phyloP scores from a whole-genome alignment of 2,888 invertebrate species.

The Bedellia somnulentella region DNA sequence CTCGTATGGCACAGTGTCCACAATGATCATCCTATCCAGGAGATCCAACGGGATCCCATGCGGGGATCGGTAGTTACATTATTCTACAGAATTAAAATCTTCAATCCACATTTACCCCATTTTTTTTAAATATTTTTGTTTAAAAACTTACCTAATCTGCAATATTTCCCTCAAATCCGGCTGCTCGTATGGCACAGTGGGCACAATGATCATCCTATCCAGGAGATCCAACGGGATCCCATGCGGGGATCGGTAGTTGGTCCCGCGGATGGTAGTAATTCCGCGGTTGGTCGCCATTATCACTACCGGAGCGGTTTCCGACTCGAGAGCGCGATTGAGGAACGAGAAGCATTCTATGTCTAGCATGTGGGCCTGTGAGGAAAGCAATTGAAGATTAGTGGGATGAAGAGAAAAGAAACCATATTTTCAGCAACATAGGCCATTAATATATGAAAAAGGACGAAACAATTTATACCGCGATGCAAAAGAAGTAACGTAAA shows the following conservation, averaged over 20 bases:
- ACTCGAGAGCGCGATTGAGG: slow-evolving; percentile 94
- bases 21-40: slow-evolving; percentile 89
- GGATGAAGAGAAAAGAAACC: not conserved
- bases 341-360: slow-evolving; percentile 99
- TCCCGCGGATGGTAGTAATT: slow-evolving; percentile 93
- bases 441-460: no score
- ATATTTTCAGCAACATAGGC: not conserved
- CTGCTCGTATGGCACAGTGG: slow-evolving; percentile 85
- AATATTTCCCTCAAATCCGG: slow-evolving; percentile 90
- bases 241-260: slow-evolving; percentile 91
- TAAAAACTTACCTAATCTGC: slow-evolving; percentile 70
- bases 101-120: no score
- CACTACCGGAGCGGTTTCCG: slow-evolving; percentile 95
- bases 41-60: no score
- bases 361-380: slow-evolving; percentile 84
- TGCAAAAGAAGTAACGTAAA: no score
- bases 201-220: slow-evolving; percentile 90
- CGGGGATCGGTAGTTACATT: no score
- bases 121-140: no score
- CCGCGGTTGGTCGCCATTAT: slow-evolving; percentile 99
- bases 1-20: slow-evolving; percentile 85
- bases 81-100: no score
- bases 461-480: no score
- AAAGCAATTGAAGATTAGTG: not conserved
- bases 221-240: slow-evolving; percentile 96